phyloP scores from a whole-genome alignment of 2,113 vertebrate genomes.

The Actinemys pallida region DNA sequence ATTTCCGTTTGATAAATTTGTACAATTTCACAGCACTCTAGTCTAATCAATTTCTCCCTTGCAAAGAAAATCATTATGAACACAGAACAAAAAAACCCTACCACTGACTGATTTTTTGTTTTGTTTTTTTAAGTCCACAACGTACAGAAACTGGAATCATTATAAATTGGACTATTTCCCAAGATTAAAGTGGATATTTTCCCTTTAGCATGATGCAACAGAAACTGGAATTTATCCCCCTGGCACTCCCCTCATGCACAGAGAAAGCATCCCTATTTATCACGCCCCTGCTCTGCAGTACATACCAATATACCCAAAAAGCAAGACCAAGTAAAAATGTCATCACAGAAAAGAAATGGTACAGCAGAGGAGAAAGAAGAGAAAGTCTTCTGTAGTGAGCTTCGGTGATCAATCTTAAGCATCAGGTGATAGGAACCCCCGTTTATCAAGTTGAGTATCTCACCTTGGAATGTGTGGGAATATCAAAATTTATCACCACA shows the following conservation, averaged over 20 bases:
- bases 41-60: neutral
- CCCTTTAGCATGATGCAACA: neutral
- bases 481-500: constrained; percentile 98
- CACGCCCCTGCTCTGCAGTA: neutral
- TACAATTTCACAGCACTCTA: neutral
- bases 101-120: neutral
- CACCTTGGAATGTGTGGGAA: constrained; percentile 98
- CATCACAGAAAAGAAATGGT: neutral
- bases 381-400: neutral
- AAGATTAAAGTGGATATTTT: neutral
- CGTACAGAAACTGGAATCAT: neutral
- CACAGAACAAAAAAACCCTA: neutral
- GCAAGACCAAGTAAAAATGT: neutral
- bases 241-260: neutral
- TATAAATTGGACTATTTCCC: neutral
- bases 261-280: neutral
- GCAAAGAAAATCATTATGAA: neutral
- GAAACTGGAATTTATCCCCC: neutral
- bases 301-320: neutral
- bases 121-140: neutral
- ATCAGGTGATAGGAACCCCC: neutral
- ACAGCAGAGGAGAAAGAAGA: neutral
- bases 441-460: neutral
- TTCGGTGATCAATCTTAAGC: neutral
- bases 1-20: neutral